Conservation (phyloP, 1,140 invertebrate species). For the Harlomillsia oculata region DNA sequence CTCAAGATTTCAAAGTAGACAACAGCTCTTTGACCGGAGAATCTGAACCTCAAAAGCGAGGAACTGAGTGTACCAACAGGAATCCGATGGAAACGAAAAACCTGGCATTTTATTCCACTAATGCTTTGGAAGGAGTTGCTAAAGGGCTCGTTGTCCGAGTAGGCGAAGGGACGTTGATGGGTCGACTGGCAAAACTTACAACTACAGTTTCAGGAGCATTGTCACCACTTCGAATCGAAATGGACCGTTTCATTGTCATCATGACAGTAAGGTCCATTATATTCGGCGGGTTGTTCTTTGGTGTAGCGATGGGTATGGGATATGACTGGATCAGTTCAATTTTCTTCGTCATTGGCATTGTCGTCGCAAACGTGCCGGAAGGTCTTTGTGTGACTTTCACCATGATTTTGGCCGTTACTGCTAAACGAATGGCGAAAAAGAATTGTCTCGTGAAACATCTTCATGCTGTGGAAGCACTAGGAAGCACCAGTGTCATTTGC, state of each 20-base stretch:
- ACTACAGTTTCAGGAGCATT: slow-evolving; percentile 60
- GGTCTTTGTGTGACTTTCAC: slow-evolving; percentile 28
- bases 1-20: slow-evolving; percentile 36
- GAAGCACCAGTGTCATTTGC: slow-evolving; percentile 67
- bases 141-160: slow-evolving; percentile 68
- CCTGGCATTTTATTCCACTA: slow-evolving; percentile 45
- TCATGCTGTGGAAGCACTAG: slow-evolving; percentile 68
- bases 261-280: slow-evolving; percentile 67
- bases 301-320: slow-evolving; percentile 57
- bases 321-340: slow-evolving; percentile 60
- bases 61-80: slow-evolving; percentile 15
- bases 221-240: slow-evolving; percentile 73
- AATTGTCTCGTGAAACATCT: slow-evolving; percentile 70
- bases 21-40: slow-evolving; percentile 34
- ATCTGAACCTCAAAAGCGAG: slow-evolving; percentile 34
- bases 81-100: slow-evolving; percentile 39
- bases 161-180: slow-evolving; percentile 75
- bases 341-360: slow-evolving; percentile 72
- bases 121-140: slow-evolving; percentile 51
- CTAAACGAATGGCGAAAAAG: slow-evolving; percentile 62
- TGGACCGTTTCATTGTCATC: slow-evolving; percentile 69
- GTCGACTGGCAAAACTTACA: slow-evolving; percentile 68
- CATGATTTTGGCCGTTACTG: slow-evolving; percentile 38
- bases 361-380: slow-evolving; percentile 68
- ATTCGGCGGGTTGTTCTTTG: slow-evolving; percentile 62